A percentile compares a stretch with the other conserved stretches of the same genome.
Evolutionary conservation across 2,888 invertebrate species (phyloP).

Genomic region (Temnothorax ravouxi): DNA sequence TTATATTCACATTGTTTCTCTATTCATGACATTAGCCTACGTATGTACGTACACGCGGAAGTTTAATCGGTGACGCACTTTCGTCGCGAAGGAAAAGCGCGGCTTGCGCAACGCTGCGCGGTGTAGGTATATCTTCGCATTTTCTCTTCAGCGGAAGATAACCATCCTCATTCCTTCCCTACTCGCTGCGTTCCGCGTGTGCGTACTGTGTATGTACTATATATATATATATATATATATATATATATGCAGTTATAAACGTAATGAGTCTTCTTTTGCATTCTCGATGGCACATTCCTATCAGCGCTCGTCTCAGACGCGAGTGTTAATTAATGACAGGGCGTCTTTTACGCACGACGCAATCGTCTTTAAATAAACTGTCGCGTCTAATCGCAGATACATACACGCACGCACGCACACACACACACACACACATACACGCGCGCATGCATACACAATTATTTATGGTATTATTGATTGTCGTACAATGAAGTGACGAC

Average conservation of each 20-base stretch:
- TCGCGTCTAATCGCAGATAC: conserved; percentile 8
- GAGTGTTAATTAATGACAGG: conserved; percentile 55
- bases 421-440: not conserved
- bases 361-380: conserved; percentile 40
- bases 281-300: conserved; percentile 82
- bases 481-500: not conserved
- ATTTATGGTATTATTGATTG: conserved; percentile 15
- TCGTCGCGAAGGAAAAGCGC: conserved; percentile 53
- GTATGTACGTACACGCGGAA: conserved; percentile 28
- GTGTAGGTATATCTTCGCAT: conserved; percentile 19
- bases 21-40: conserved; percentile 42
- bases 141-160: conserved; percentile 26
- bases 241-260: conserved; percentile 37
- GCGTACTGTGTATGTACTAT: conserved; percentile 12
- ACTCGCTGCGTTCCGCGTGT: conserved; percentile 19
- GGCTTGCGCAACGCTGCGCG: conserved; percentile 30
- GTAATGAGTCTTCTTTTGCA: conserved; percentile 75
- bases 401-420: not conserved
- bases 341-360: conserved; percentile 1
- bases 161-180: conserved; percentile 22
- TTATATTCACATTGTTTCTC: conserved; percentile 74
- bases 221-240: conserved; percentile 5
- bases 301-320: conserved; percentile 70
- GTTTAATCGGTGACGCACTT: conserved; percentile 28
- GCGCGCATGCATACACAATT: conserved; percentile 5